Conservation (phyloP, 2,888 invertebrate species). For the Dolichopus griseipennis region DNA sequence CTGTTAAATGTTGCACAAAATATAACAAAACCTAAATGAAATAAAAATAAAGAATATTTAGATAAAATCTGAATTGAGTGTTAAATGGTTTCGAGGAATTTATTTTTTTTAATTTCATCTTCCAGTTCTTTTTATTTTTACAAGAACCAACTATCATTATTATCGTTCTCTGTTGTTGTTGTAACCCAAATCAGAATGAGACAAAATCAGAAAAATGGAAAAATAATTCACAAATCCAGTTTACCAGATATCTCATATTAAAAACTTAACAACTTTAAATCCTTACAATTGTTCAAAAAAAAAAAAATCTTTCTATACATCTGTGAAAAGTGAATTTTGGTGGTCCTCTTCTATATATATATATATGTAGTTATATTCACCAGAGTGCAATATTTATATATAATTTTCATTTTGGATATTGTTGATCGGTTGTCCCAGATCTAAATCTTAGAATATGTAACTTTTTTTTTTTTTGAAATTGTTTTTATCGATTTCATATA, state of each 20-base stretch:
- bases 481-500: no score
- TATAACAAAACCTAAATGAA: no score
- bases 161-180: no score
- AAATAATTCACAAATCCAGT: background rate
- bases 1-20: background rate
- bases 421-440: background rate
- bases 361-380: no score
- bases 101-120: background rate
- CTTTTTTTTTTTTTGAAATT: no score
- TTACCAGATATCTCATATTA: no score
- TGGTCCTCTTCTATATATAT: background rate
- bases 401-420: background rate
- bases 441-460: background rate
- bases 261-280: no score
- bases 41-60: background rate
- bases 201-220: background rate
- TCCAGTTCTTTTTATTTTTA: background rate
- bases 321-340: background rate
- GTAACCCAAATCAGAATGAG: background rate
- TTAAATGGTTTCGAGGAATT: constrained; percentile 1
- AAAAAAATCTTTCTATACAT: no score
- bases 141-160: background rate
- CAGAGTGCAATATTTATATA: background rate
- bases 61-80: background rate
- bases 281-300: no score